phyloP scores from a whole-genome alignment of 1,140 invertebrate genomes.

The Zeugodacus cucurbitae region DNA sequence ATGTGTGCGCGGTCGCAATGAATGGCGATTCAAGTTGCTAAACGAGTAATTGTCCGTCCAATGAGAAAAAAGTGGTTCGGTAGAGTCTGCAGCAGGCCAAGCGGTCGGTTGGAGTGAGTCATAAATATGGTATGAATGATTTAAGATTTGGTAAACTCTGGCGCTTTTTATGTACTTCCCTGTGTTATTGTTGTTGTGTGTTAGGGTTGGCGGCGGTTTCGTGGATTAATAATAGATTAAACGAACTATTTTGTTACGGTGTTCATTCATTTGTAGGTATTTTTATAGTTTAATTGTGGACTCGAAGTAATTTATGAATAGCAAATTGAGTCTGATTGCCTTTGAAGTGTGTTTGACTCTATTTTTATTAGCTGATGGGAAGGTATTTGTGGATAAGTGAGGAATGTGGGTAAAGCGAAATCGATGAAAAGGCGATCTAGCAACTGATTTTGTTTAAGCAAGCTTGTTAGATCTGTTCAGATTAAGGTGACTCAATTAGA shows the following conservation, averaged over 20 bases:
- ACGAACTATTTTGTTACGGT: background rate
- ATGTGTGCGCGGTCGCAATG: background rate
- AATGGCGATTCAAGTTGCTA: slow-evolving; percentile 31
- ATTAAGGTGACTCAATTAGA: no score
- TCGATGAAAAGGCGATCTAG: no score
- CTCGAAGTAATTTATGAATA: slow-evolving; percentile 13
- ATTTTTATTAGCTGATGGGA: background rate
- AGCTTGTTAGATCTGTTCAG: fast-evolving
- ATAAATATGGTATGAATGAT: slow-evolving; percentile 38
- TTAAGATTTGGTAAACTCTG: background rate
- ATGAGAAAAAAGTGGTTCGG: background rate
- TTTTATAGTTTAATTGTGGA: slow-evolving; percentile 30
- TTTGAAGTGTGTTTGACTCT: background rate
- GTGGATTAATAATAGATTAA: slow-evolving; percentile 19
- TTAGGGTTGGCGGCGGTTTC: background rate
- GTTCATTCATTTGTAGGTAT: background rate
- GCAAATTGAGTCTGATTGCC: background rate
- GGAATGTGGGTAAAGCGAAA: no score
- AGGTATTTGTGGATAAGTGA: background rate
- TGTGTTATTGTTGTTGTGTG: background rate
- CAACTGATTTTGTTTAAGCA: no score
- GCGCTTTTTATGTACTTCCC: background rate
- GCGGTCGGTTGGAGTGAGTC: background rate
- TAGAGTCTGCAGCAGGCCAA: background rate
- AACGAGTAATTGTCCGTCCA: background rate